Evolutionary conservation across 2,888 invertebrate species (phyloP), one percentile per base, ranked within the genome.

Genomic region (Xestobium rufovillosum): DNA sequence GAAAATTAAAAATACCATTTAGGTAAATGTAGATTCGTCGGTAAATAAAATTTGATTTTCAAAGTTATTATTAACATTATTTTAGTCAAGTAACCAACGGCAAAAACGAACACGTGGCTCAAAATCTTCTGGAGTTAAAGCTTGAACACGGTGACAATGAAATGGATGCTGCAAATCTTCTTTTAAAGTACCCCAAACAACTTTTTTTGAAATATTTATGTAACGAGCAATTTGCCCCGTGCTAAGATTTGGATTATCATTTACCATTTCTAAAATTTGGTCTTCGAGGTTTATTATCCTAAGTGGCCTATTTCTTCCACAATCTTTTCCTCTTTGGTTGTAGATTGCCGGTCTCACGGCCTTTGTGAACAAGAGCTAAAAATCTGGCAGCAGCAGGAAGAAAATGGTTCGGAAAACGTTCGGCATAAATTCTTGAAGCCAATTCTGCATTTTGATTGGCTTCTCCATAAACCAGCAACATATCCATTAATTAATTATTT

Each of bases 401-500:
- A 19, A 8, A n/a, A 6, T n/a, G 6, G n/a, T 19, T 19, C n/a
- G 23, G 23, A 19, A 19, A 19, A 8, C n/a, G 6, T 19, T 19
- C 6, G n/a, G 23, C 23, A n/a, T 19, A 19, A 6, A 19, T 6
- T 8, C 6, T 6, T 8, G 23, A 19, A 19, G 23, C 23, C 6
- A n/a, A 6, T 19, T 8, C 6, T 6, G 23, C 6, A n/a, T 19
- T 19, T 19, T 19, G 23, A 8, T n/a, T 19, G 6, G 23, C 23
- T 19, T 19, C 23, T 19, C 6, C 23, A n/a, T 19, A 19, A 6
- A n/a, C n/a, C n/a, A 19, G n/a, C 6, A 19, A 6, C 23, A 19
- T 19, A 19, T 19, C 23, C 23, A 19, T 19, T n/a, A 19, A 19
- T 19, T 19, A 19, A 19, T n/a, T 19, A n/a, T 19, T 19, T 19